Base-by-base conservation (phyloP, 2,888 invertebrate species). In the Leptothorax acervorum region DNA sequence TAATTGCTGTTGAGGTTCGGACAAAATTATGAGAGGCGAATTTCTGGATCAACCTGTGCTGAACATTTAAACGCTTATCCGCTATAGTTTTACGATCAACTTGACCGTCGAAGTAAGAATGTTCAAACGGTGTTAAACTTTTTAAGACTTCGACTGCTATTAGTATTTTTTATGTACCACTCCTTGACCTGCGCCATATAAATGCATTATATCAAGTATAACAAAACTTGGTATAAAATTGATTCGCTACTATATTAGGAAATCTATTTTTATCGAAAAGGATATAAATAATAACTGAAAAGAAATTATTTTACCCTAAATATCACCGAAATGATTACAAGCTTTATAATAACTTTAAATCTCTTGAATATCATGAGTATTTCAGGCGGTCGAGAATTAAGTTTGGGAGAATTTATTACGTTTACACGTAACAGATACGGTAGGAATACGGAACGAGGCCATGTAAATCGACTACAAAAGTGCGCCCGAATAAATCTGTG, bases 401-500 rank as follows among this genome's bases (percentile, higher is more conserved):
- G 9, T 23, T 35, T 42, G 48, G 4, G 48, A 48, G 35, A 75
- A 75, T 75, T 62, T 62, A 75, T 74, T 62, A 28, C 45, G 2
- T 62, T 62, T 62, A 74, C 12, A 31, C 74, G n/a, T 45, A 45
- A 45, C 5, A 31, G 45, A 31, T 45, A 60, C 35, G 57, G 42
- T 45, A 62, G 9, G 9, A 62, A 75, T 62, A 35, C 62, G 9
- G n/a, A 63, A 51, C 23, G 51, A 75, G 63, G 63, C 51, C 51
- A 39, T 18, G 35, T 76, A 76, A 63, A 65, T 63, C 39, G 12
- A 63, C 23, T 18, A 51, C 11, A 84, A 88, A 87, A 76, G 60
- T 84, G 71, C 42, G 60, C 8, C 35, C 65, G 79, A 81, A 88
- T 88, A 88, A 88, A 87, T 86, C 84, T 57, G 81, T 63, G 48